phyloP scores from a whole-genome alignment of 2,888 invertebrate genomes.

The Agrotis puta region DNA sequence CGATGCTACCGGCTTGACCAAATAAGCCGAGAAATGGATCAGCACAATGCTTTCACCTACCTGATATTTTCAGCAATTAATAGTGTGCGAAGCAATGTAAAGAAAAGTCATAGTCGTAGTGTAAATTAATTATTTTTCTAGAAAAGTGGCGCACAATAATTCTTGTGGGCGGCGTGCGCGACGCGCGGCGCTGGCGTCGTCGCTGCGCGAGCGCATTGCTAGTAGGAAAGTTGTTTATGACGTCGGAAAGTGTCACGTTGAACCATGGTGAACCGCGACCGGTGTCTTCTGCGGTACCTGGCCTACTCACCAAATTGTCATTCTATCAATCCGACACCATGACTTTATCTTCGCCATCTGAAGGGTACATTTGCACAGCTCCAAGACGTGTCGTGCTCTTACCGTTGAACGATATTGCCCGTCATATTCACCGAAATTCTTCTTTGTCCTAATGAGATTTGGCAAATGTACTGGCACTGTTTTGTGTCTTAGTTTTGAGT shows the following conservation, averaged over 20 bases:
- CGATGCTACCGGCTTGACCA: constrained; percentile 31
- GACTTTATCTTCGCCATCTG: constrained; percentile 86
- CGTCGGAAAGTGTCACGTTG: constrained; percentile 91
- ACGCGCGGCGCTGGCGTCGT: constrained; percentile 75
- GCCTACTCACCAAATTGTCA: constrained; percentile 90
- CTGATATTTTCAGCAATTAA: constrained; percentile 67
- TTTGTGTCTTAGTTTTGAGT: constrained; percentile 54
- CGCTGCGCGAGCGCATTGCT: constrained; percentile 85
- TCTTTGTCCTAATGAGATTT: constrained; percentile 72
- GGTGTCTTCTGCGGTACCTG: constrained; percentile 86
- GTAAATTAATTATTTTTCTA: constrained; percentile 82
- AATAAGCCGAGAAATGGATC: constrained; percentile 42
- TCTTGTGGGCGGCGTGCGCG: constrained; percentile 77
- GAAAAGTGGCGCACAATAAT: constrained; percentile 85
- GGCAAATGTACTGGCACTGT: constrained; percentile 58
- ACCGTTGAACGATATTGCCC: constrained; percentile 78
- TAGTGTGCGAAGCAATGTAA: constrained; percentile 74
- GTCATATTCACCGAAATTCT: constrained; percentile 74
- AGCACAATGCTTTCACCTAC: constrained; percentile 44
- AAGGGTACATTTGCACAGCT: constrained; percentile 75
- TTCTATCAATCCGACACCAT: constrained; percentile 89
- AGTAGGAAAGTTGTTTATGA: constrained; percentile 91
- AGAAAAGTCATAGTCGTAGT: constrained; percentile 80
- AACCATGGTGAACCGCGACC: constrained; percentile 89
- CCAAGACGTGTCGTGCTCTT: constrained; percentile 72